A percentile compares a stretch with the other conserved stretches of the same genome.
Evolutionary conservation across 2,113 vertebrate species (phyloP).

Genomic region (Mustela lutreola): DNA sequence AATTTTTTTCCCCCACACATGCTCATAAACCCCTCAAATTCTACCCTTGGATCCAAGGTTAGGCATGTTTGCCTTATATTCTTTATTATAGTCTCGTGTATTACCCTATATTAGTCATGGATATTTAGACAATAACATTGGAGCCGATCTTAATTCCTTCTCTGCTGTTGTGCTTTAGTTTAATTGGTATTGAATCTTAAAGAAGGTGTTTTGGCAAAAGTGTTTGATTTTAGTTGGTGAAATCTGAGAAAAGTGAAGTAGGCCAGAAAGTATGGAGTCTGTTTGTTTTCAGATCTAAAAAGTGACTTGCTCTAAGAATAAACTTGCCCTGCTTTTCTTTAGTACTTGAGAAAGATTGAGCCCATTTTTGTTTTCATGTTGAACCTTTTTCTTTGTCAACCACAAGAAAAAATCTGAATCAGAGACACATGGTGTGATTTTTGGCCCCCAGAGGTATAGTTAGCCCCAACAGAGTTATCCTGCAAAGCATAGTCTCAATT

Average conservation of each 20-base stretch:
- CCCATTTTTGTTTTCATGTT: constrained; percentile 21
- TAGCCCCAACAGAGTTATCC: background rate
- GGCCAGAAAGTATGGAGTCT: constrained; percentile 52
- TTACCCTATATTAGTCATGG: constrained; percentile 7
- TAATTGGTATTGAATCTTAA: constrained; percentile 53
- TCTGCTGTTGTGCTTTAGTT: constrained; percentile 14
- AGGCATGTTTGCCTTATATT: background rate
- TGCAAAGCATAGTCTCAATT: constrained; percentile 32
- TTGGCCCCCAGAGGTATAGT: background rate
- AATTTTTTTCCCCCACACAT: background rate
- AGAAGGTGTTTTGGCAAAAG: constrained; percentile 65
- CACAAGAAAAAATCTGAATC: constrained; percentile 53
- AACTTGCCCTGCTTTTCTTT: constrained; percentile 62
- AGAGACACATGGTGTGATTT: background rate
- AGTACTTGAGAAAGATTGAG: constrained; percentile 46
- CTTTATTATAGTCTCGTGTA: constrained; percentile 39
- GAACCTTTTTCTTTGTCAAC: constrained; percentile 28
- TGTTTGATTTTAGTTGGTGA: constrained; percentile 51
- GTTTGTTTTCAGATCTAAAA: constrained; percentile 71
- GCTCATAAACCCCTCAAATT: background rate
- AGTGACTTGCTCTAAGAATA: constrained; percentile 21
- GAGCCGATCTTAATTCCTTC: background rate
- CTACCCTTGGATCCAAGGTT: background rate
- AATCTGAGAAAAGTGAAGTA: constrained; percentile 53
- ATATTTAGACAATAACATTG: background rate